Conservation (phyloP, 2,113 vertebrate species). For the Hyla sarda region DNA sequence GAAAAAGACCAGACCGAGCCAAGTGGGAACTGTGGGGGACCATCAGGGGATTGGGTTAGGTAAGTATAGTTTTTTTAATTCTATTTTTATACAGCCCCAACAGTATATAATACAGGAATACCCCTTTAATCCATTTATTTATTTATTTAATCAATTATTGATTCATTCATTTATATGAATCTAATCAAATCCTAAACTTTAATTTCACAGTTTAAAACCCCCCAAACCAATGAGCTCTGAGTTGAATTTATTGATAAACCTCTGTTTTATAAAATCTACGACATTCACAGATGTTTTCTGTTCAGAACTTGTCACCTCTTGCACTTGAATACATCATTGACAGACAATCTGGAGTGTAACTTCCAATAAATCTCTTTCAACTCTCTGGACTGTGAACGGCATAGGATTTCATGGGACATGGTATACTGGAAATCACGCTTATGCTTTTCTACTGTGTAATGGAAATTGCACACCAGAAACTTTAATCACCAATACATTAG, state of each 20-base stretch:
- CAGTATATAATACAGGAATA: too few species aligned
- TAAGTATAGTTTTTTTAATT: too few species aligned
- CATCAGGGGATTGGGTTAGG: too few species aligned
- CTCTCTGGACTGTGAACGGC: constrained; percentile 24
- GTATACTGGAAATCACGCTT: constrained; percentile 8
- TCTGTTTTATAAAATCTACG: neutral
- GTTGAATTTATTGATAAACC: neutral
- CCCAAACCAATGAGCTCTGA: neutral
- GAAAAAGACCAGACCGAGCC: too few species aligned
- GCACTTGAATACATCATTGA: constrained; percentile 35
- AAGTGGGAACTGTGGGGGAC: too few species aligned
- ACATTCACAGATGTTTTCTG: constrained; percentile 27
- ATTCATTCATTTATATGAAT: neutral
- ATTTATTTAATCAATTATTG: neutral
- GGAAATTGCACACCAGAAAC: constrained; percentile 15
- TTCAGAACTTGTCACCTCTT: neutral
- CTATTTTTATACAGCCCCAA: too few species aligned
- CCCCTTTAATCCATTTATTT: too few species aligned
- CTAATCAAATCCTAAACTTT: neutral
- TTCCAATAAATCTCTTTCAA: constrained; percentile 37
- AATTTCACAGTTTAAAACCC: neutral
- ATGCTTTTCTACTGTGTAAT: constrained; percentile 8
- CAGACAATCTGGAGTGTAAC: constrained; percentile 9
- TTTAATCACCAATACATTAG: constrained; percentile 28
- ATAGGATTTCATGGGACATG: constrained; percentile 37